Percentiles rank a stretch among this genome's conserved stretches.
phyloP scores from a whole-genome alignment of 1,140 invertebrate species.

The Polyergus mexicanus region DNA sequence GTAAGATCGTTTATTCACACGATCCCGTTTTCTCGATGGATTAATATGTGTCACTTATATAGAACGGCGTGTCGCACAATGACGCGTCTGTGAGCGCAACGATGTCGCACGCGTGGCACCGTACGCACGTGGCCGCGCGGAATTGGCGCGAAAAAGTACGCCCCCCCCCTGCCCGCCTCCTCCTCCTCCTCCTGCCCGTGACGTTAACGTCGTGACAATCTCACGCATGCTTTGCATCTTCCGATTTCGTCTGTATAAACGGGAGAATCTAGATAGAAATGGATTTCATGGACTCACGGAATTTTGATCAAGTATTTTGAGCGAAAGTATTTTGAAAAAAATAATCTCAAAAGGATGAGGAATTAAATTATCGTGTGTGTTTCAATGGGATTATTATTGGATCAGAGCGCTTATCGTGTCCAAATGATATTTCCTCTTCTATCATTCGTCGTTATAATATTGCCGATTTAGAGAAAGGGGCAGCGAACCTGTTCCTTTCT shows the following conservation, averaged over 20 bases:
- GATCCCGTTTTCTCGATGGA: not conserved
- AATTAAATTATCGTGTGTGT: no score
- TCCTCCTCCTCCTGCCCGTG: no score
- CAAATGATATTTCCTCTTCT: not conserved
- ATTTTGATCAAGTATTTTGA: not conserved
- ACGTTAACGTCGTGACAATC: not conserved
- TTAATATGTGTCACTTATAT: not conserved
- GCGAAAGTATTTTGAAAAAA: not conserved
- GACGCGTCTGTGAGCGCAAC: constrained; percentile 33
- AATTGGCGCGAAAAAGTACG: constrained; percentile 72
- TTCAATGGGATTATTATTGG: not conserved
- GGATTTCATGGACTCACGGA: no score
- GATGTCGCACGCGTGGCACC: constrained; percentile 42
- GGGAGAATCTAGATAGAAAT: not conserved
- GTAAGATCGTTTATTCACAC: not conserved
- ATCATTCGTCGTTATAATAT: not conserved
- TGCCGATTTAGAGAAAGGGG: constrained; percentile 28
- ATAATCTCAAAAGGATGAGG: no score
- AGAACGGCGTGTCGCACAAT: not conserved
- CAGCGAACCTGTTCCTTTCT: constrained; percentile 17
- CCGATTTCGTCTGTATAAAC: not conserved
- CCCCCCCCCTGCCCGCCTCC: no score
- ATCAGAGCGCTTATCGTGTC: not conserved
- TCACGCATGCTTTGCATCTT: not conserved
- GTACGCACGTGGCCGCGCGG: constrained; percentile 64